These are phyloP conservation scores for Lagopus muta DNA, from an alignment of 2,113 vertebrate genomes.

Conservation along the genomic window DNA sequence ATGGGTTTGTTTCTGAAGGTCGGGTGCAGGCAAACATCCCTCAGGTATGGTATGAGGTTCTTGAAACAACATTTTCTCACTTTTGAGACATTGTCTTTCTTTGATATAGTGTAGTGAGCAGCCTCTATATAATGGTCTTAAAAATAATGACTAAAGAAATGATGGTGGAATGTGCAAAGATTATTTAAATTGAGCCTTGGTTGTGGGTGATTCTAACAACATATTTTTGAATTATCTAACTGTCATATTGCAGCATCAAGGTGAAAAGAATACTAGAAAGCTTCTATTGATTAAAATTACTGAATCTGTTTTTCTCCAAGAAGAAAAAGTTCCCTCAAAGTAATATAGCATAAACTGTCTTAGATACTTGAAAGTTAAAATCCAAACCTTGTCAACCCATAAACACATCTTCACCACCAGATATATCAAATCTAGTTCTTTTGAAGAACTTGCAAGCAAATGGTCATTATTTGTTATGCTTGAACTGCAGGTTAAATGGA, in stretches of 20 bases:
- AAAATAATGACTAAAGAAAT: not conserved
- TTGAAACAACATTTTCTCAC: not conserved
- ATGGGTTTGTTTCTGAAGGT: not conserved
- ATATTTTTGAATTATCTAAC: not conserved
- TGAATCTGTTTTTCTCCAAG: not conserved
- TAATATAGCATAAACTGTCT: not conserved
- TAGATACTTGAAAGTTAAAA: not conserved
- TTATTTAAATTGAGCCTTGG: not conserved
- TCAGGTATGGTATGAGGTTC: not conserved
- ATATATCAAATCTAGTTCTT: not conserved
- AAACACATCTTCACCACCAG: not conserved
- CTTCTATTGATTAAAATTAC: not conserved
- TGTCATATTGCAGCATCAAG: not conserved
- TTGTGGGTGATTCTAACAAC: not conserved
- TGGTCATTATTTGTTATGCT: not conserved
- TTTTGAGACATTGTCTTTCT: not conserved
- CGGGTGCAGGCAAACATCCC: not conserved
- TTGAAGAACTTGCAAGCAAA: slow-evolving; percentile 1
- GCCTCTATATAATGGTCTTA: not conserved
- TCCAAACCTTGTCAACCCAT: not conserved
- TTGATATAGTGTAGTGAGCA: not conserved
- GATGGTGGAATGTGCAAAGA: not conserved
- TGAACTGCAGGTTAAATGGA: not conserved
- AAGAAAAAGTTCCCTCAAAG: not conserved
- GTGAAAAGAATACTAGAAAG: slow-evolving; percentile 10